Percentiles rank a stretch among this genome's conserved stretches.
Conservation (phyloP, 2,113 vertebrate genomes). For the Ochotona princeps region DNA sequence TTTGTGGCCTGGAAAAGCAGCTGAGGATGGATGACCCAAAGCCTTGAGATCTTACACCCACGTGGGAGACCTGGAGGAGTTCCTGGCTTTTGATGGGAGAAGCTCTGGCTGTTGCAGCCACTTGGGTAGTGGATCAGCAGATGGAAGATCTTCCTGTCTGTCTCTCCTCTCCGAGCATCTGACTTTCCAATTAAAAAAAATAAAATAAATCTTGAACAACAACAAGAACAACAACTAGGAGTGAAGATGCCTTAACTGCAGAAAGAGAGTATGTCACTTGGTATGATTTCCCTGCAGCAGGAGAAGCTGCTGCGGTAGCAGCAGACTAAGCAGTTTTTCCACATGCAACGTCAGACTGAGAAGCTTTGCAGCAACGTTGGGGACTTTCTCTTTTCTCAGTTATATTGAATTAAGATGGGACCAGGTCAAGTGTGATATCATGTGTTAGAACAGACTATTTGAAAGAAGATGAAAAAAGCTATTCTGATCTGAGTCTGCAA, state of each 20-base stretch:
- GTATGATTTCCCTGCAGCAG: neutral
- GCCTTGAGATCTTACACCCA: too few relatives aligned
- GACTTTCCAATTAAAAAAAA: too few relatives aligned
- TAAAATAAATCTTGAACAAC: too few relatives aligned
- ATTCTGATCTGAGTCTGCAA: constrained; percentile 1
- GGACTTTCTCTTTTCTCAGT: neutral
- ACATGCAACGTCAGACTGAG: neutral
- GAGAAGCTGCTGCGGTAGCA: neutral
- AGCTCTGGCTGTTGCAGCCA: too few relatives aligned
- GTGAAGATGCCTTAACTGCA: neutral
- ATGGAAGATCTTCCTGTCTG: too few relatives aligned
- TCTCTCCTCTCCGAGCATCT: too few relatives aligned
- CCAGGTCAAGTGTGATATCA: neutral
- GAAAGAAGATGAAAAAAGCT: neutral
- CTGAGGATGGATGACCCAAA: too few relatives aligned
- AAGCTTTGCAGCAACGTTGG: neutral
- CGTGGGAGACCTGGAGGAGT: too few relatives aligned
- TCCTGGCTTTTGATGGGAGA: too few relatives aligned
- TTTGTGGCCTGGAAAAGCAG: too few relatives aligned
- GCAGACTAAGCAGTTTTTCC: neutral
- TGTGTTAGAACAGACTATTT: neutral
- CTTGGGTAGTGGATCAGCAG: too few relatives aligned
- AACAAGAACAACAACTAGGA: neutral
- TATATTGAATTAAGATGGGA: neutral
- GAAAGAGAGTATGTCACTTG: neutral